Evolutionary conservation across 2,888 invertebrate genomes (phyloP), one percentile per base, ranked within the genome.

Genomic region (Melinaea menophilus): DNA sequence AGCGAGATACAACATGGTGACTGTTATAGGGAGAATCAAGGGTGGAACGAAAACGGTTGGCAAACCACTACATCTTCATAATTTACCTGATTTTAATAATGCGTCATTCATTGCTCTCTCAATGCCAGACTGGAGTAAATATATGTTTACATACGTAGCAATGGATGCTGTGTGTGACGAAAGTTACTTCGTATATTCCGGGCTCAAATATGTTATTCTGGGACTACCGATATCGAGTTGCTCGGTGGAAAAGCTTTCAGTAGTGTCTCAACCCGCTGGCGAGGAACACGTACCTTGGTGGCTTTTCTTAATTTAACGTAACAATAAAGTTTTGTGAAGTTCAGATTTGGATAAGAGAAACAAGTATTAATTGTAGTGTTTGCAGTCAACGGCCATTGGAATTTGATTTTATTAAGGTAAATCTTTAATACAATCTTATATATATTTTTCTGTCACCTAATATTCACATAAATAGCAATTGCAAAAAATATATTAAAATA

Each of bases 1-100:
- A 81, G 84, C 80, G 81, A 78, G 76, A 81, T 81, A 77, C 79
- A 79, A 77, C 76, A 80, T 76, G 74, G 65, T 60, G 62, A 63
- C 70, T 71, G 31, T 51, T 51, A 69, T 73, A 75, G 73, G 76
- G 75, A 75, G 76, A 72, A 69, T 68, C 72, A 68, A 65, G 66
- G 70, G 69, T 63, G 71, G 66, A 60, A 68, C 65, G 62, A 66
- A 68, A 68, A 67, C 62, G 62, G 67, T 64, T 66, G 67, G 62
- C 66, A 69, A 69, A 37, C 5, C 22, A 35, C 34, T 41, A n/a
- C 22, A 57, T 22, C 31, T 58, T 12, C 12, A 41, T 47, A 35
- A 34, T 7, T 54, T 12, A 13, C 3, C 7, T 31, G 31, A 7
- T 51, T 51, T 51, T 9, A 7, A 1, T 51, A 1, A 51, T 9